Evolutionary conservation across 2,888 invertebrate genomes (phyloP), one percentile per base, ranked within the genome.

Genomic region (Pegoplata infirma): DNA sequence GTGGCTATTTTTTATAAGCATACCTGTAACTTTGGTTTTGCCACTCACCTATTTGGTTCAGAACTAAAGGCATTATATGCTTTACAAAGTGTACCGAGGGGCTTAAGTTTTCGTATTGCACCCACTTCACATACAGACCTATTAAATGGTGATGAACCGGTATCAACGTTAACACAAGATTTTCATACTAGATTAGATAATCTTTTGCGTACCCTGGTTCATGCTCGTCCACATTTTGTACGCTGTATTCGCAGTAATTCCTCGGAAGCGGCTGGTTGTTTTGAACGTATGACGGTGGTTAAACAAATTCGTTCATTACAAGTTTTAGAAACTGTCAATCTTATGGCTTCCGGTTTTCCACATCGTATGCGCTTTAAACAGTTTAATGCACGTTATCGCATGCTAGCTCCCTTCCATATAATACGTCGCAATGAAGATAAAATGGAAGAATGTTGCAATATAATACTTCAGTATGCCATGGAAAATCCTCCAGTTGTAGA

Each of bases 11-110:
- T 98, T 90, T 96, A 97, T 90, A 96, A 96, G 85, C 95, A 97
- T 85, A 94, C 93, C 71, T 98, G 98, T 90, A 97, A 96, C 88
- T 98, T 98, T 90, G 98, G 98, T n/a, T 98, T 98, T 89, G 98
- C 97, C 0, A 97, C 97, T 16, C 97, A 98, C 88, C 91, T 98
- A n/a, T 98, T 98, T 88, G 96, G 97, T 0, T 94, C 95, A 66
- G 98, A 98, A 89, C 91, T 98, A 79, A 97, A 97, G 91, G 94
- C 94, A 1, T 90, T 96, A 12, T 95, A 94, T 84, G 93, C 94
- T 3, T 91, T 93, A 81, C 94, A 94, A 83, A 94, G 93, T 58
- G 94, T 93, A 64, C 96, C 94, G 12, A 90, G 93, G 80, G 95
- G 95, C 72, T 92, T 95, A 80, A 93, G 95, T 87, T 97, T 97